Evolutionary conservation across 2,888 invertebrate species (phyloP).

Genomic region (Ochropleura plecta): DNA sequence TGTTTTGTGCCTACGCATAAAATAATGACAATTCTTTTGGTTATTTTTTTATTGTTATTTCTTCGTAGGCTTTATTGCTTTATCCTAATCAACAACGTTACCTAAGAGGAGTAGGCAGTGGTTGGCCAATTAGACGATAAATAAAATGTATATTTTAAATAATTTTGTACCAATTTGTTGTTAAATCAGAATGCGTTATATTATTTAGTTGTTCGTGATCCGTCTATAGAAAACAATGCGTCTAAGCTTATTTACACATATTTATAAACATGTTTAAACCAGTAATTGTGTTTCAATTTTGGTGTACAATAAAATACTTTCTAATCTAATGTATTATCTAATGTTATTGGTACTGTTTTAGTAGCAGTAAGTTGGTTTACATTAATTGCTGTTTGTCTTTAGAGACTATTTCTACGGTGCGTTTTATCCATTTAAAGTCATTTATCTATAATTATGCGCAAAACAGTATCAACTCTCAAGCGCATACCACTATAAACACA

Average conservation of each 20-base stretch:
- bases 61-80: conserved; percentile 20
- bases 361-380: background rate
- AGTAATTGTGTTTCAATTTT: too few relatives aligned
- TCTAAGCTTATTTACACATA: background rate
- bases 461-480: background rate
- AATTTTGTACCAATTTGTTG: conserved; percentile 1
- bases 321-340: too few relatives aligned
- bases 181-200: background rate
- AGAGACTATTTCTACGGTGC: background rate
- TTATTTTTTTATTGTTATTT: background rate
- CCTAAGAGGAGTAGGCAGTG: background rate
- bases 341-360: too few relatives aligned
- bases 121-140: background rate
- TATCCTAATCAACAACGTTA: background rate
- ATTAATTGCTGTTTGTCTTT: background rate
- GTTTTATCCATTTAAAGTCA: background rate
- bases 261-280: too few relatives aligned
- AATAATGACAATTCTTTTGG: conserved; percentile 23
- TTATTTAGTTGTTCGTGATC: background rate
- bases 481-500: background rate
- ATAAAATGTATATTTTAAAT: background rate
- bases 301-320: too few relatives aligned
- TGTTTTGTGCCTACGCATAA: conserved; percentile 37
- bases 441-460: background rate
- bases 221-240: background rate